Conservation (phyloP, 2,888 invertebrate genomes). For the Tipula lateralis region DNA sequence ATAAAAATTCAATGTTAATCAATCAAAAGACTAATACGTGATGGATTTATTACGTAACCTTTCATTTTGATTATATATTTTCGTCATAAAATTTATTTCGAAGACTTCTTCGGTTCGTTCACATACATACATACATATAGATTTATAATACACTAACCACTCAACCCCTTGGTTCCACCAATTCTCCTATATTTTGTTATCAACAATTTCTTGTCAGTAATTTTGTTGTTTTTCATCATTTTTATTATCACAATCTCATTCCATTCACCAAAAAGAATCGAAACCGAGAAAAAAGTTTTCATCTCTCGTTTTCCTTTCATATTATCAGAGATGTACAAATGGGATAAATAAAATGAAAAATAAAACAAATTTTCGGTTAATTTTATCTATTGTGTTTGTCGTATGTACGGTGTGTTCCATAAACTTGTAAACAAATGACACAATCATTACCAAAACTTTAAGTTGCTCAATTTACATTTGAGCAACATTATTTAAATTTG, state of each 20-base stretch:
- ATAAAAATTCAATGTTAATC: not conserved
- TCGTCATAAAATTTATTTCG: not conserved
- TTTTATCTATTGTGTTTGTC: not conserved
- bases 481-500: not conserved
- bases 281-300: not conserved
- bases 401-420: not conserved
- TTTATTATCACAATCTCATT: not conserved
- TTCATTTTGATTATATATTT: conserved; percentile 14
- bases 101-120: not conserved
- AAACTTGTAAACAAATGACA: not conserved
- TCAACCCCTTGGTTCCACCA: not conserved
- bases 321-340: not conserved
- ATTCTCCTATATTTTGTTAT: not conserved
- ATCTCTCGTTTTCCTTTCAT: not conserved
- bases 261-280: not conserved
- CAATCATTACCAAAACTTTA: not conserved
- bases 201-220: not conserved
- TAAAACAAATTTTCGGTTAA: not conserved
- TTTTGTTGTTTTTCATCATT: not conserved
- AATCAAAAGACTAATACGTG: conserved; percentile 24
- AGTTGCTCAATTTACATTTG: not conserved
- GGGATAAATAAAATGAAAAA: not conserved
- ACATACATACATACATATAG: not conserved
- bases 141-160: too few relatives aligned
- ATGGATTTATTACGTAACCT: conserved; percentile 19